These are phyloP conservation scores for Thomomys bottae DNA, from an alignment of 2,113 vertebrate genomes.

Conservation along the genomic window DNA sequence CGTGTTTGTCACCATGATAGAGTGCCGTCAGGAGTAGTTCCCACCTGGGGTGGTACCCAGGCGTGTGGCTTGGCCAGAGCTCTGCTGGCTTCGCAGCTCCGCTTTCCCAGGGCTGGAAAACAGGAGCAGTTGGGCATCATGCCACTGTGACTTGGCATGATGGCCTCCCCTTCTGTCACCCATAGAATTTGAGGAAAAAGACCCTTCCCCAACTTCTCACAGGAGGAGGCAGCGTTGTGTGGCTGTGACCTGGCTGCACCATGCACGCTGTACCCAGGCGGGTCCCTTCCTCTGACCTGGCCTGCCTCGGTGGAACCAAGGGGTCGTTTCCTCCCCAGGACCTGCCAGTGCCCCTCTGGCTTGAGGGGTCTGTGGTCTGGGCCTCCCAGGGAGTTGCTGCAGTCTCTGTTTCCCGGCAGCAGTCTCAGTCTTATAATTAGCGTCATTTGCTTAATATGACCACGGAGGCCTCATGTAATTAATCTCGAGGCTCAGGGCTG, in stretches of 20 bases:
- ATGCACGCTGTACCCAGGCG: not conserved
- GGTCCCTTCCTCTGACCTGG: not conserved
- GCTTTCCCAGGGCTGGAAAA: not conserved
- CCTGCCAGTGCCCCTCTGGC: not conserved
- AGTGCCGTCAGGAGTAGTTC: not conserved
- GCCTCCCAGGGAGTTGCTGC: not conserved
- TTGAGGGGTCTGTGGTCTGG: not conserved
- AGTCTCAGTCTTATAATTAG: constrained; percentile 32
- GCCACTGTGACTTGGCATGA: constrained; percentile 59
- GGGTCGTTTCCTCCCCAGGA: accelerated
- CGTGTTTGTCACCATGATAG: not conserved
- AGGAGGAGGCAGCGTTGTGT: not conserved
- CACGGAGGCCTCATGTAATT: constrained; percentile 69
- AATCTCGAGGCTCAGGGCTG: constrained; percentile 61
- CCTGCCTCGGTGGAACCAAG: not conserved
- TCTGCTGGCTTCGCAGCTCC: constrained; percentile 23
- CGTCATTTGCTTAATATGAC: constrained; percentile 69
- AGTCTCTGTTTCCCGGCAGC: not conserved
- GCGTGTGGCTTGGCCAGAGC: not conserved
- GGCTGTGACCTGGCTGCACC: not conserved
- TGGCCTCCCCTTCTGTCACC: constrained; percentile 62
- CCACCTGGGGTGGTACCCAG: not conserved
- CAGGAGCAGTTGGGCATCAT: constrained; percentile 35
- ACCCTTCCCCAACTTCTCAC: not conserved
- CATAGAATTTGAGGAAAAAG: constrained; percentile 39